Evolutionary conservation across 2,888 invertebrate species (phyloP).

Genomic region (Nomada fabriciana): DNA sequence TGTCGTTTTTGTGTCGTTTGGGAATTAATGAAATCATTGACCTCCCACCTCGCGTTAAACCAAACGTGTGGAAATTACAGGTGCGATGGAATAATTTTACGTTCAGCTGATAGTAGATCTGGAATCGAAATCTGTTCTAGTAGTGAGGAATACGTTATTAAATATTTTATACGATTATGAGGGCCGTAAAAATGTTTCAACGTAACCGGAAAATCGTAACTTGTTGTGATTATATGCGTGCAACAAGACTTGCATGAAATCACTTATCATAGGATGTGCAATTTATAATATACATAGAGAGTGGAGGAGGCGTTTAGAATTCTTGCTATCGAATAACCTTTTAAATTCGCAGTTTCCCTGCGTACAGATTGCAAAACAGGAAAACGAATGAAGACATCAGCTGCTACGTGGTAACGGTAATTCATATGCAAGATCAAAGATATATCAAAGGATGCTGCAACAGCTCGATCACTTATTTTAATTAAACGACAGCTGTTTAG

Average conservation of each 20-base stretch:
- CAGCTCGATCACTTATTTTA: constrained; percentile 13
- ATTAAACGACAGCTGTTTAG: constrained; percentile 20
- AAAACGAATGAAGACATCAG: constrained; percentile 8
- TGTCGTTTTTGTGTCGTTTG: too few relatives aligned
- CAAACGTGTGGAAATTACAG: too few relatives aligned
- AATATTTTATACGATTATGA: neutral
- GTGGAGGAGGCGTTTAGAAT: neutral
- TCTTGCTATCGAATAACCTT: constrained; percentile 3
- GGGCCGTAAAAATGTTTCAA: neutral
- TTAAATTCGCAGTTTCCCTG: neutral
- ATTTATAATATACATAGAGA: too few relatives aligned
- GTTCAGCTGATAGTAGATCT: too few relatives aligned
- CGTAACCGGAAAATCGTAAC: neutral
- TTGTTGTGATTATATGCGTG: too few relatives aligned
- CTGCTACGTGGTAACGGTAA: neutral
- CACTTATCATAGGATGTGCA: neutral
- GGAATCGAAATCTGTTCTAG: too few relatives aligned
- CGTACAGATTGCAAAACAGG: constrained; percentile 3
- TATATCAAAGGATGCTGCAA: constrained; percentile 9
- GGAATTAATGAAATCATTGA: too few relatives aligned
- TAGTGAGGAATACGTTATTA: too few relatives aligned
- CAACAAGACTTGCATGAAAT: neutral
- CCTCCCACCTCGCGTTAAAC: too few relatives aligned
- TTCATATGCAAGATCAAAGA: neutral
- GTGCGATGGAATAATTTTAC: too few relatives aligned